phyloP scores from a whole-genome alignment of 2,888 invertebrate species.

The Lypha dubia region DNA sequence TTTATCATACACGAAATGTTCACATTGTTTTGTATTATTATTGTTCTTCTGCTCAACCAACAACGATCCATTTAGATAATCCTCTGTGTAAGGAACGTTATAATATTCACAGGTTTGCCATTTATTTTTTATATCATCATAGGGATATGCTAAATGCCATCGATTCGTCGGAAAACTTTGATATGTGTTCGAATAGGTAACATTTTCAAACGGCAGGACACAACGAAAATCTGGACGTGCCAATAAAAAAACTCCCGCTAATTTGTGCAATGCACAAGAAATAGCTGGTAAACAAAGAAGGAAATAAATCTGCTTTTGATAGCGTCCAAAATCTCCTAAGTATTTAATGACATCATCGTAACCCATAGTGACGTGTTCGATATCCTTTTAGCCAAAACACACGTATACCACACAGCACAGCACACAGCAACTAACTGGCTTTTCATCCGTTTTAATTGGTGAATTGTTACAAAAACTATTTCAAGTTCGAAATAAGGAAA shows the following conservation, averaged over 20 bases:
- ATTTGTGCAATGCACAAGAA: conserved; percentile 89
- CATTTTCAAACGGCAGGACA: conserved; percentile 85
- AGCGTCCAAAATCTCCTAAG: conserved; percentile 89
- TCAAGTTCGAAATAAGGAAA: conserved; percentile 55
- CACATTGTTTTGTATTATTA: conserved; percentile 83
- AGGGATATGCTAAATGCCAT: conserved; percentile 85
- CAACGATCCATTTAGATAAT: conserved; percentile 78
- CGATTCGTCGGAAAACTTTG: conserved; percentile 80
- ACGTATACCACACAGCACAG: not conserved
- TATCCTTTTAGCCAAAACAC: conserved; percentile 57
- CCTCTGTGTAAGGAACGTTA: conserved; percentile 82
- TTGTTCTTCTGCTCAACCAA: conserved; percentile 76
- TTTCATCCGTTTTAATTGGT: not conserved
- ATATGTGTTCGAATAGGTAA: conserved; percentile 82
- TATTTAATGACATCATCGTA: conserved; percentile 89
- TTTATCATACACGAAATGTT: conserved; percentile 86
- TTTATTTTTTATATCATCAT: conserved; percentile 83
- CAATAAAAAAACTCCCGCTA: conserved; percentile 88
- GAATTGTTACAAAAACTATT: conserved; percentile 21
- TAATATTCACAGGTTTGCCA: conserved; percentile 85
- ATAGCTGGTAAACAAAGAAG: conserved; percentile 89
- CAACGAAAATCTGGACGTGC: conserved; percentile 88
- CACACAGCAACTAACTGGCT: conserved; percentile 25
- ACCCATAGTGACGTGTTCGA: conserved; percentile 84
- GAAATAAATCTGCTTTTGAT: conserved; percentile 88